phyloP scores from a whole-genome alignment of 1,140 invertebrate genomes.

The Sycophila sp. region DNA sequence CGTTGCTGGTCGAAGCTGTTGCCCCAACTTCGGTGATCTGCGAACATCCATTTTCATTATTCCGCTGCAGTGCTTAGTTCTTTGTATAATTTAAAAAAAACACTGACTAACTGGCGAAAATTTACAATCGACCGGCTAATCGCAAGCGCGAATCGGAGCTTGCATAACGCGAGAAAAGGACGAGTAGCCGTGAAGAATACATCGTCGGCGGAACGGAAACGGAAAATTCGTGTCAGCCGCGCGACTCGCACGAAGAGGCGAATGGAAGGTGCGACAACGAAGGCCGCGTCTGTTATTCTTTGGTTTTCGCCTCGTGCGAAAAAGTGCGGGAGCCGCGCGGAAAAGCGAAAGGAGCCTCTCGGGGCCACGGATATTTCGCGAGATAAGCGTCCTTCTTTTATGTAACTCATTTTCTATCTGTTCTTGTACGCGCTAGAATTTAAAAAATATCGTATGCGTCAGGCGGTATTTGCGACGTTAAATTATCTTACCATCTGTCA shows the following conservation, averaged over 20 bases:
- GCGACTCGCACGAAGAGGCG: background rate
- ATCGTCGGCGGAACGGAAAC: background rate
- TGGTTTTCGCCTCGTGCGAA: background rate
- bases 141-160: background rate
- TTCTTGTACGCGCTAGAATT: no score
- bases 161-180: conserved; percentile 4
- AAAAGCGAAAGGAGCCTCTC: no score
- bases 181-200: background rate
- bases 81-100: no score
- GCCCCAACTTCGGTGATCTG: conserved; percentile 58
- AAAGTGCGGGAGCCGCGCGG: no score
- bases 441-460: no score
- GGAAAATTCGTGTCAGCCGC: conserved; percentile 2
- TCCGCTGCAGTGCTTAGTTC: background rate
- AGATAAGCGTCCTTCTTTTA: no score
- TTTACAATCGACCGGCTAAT: background rate
- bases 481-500: no score
- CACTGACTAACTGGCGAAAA: no score
- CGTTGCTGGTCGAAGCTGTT: conserved; percentile 60
- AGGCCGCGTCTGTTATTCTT: background rate
- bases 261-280: background rate
- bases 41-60: conserved; percentile 28
- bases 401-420: no score
- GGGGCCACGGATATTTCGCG: no score
- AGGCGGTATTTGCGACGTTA: no score